Percentiles rank a stretch among this genome's conserved stretches.
Evolutionary conservation across 2,888 invertebrate genomes (phyloP).

Genomic region (Tribolium freemani): DNA sequence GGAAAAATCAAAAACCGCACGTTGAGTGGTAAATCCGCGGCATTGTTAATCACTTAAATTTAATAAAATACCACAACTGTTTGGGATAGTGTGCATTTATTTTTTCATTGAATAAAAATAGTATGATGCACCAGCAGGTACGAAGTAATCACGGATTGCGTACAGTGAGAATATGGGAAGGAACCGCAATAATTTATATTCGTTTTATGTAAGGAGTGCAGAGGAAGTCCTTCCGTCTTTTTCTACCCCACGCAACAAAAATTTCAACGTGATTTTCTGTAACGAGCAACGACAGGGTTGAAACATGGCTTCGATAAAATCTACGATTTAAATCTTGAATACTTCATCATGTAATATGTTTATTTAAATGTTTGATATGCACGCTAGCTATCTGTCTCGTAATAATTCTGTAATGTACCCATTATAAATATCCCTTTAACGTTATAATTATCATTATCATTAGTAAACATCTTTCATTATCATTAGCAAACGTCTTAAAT

Average conservation of each 20-base stretch:
- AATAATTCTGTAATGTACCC: too few relatives aligned
- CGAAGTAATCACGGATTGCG: constrained; percentile 31
- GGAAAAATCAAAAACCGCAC: background rate
- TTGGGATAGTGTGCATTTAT: background rate
- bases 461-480: too few relatives aligned
- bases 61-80: background rate
- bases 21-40: background rate
- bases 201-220: constrained; percentile 8
- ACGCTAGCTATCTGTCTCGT: constrained; percentile 49
- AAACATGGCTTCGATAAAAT: constrained; percentile 36
- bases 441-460: too few relatives aligned
- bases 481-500: too few relatives aligned
- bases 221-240: constrained; percentile 22
- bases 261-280: constrained; percentile 32
- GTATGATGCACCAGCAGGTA: constrained; percentile 42
- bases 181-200: constrained; percentile 31
- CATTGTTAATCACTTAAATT: background rate
- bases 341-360: constrained; percentile 54
- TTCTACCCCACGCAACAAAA: constrained; percentile 14
- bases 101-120: constrained; percentile 13
- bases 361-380: constrained; percentile 55
- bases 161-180: constrained; percentile 26
- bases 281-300: constrained; percentile 30
- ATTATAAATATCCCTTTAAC: too few relatives aligned
- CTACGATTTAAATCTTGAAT: constrained; percentile 41